phyloP scores from a whole-genome alignment of 2,888 invertebrate species.

The Chrysolina americana region DNA sequence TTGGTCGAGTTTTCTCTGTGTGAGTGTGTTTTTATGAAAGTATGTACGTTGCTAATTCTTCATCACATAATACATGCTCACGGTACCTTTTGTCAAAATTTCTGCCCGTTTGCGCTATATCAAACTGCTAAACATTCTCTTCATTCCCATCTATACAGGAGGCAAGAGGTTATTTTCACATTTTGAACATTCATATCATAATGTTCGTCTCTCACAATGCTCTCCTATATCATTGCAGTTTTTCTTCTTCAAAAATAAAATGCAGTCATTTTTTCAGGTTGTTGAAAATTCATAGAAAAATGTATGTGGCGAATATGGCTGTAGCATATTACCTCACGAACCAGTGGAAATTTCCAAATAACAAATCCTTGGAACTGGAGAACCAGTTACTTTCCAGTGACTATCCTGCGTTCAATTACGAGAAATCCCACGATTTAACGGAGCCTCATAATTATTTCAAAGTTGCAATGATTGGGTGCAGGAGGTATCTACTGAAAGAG shows the following conservation, averaged over 20 bases:
- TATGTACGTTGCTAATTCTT: no score
- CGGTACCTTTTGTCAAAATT: no score
- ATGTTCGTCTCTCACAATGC: no score
- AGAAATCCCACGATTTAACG: conserved; percentile 69
- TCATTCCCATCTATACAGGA: no score
- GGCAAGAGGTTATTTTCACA: no score
- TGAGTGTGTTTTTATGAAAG: no score
- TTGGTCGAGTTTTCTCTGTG: no score
- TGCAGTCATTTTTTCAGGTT: conserved; percentile 73
- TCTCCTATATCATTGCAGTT: no score
- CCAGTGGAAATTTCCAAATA: conserved; percentile 84
- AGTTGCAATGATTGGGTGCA: conserved; percentile 75
- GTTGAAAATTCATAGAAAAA: conserved; percentile 82
- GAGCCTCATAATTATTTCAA: conserved; percentile 72
- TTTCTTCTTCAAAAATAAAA: background rate
- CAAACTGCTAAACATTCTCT: no score
- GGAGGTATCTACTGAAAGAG: conserved; percentile 79
- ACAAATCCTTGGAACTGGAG: conserved; percentile 73
- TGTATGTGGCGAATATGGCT: conserved; percentile 83
- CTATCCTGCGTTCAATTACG: conserved; percentile 73
- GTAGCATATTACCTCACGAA: conserved; percentile 82
- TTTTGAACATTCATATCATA: no score
- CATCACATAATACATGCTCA: no score
- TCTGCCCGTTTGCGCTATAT: no score
- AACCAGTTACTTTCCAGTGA: conserved; percentile 56